Evolutionary conservation across 2,888 invertebrate species (phyloP), one percentile per base, ranked within the genome.

Genomic region (Drosophila imparisetae): DNA sequence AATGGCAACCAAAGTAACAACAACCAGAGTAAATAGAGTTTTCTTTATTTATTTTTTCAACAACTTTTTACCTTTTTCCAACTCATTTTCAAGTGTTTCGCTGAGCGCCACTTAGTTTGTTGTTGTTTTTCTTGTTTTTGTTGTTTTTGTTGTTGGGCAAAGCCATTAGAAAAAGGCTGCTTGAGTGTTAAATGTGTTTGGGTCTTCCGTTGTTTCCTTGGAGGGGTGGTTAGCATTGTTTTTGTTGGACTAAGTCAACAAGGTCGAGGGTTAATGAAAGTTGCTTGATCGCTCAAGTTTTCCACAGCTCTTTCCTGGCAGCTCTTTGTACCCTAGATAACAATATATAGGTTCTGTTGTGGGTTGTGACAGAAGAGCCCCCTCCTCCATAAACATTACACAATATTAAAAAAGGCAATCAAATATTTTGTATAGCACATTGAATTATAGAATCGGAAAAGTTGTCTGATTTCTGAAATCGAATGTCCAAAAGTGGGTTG

Each of bases 171-270:
- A 83, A 80, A 81, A 84, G 84, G 79, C 75, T 69, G 59, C 69
- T 70, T 78, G 67, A 76, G 75, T 70, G 66, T 69, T 72, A 78
- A 80, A 75, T 66, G 65, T 59, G 59, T 68, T 75, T 77, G 81
- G 79, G 65, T 32, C 61, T 65, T 63, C 21, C 42, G 59, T 53
- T 15, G 0, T 24, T 7, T 2, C 27, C 63, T 50, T 58, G 76
- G 72, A 57, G 62, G 32, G 62, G 75, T 74, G 54, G 66, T 59
- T 48, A 52, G 66, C 78, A 69, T 84, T 89, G 82, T 80, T 89
- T 82, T 87, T 81, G 67, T 87, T 88, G 62, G 64, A 73, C 86
- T 86, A 84, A 86, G 87, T 89, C 89, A 85, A 85, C 89, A 85
- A 78, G 80, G 78, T 78, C 77, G 84, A 76, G 82, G 84, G 89